Conservation (phyloP, 2,888 invertebrate genomes). For the Acleris literana region DNA sequence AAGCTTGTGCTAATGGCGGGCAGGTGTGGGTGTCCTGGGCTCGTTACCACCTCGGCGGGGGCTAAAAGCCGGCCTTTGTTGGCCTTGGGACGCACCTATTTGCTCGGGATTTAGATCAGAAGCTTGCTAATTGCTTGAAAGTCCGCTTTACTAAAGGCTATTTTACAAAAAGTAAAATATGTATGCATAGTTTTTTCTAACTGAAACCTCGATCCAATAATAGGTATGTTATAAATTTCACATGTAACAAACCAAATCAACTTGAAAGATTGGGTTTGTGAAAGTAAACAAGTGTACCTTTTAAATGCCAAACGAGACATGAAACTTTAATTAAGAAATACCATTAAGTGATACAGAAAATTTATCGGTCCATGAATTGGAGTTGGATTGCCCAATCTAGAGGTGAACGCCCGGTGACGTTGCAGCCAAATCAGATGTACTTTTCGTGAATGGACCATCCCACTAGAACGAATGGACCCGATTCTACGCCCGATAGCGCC, state of each 20-base stretch:
- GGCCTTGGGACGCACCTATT: constrained; percentile 48
- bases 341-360: constrained; percentile 43
- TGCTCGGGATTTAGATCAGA: constrained; percentile 47
- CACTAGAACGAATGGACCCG: constrained; percentile 49
- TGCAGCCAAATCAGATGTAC: constrained; percentile 54
- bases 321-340: constrained; percentile 41
- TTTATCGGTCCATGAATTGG: constrained; percentile 51
- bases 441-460: constrained; percentile 70
- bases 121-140: constrained; percentile 16
- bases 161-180: no score
- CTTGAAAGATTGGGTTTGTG: neutral
- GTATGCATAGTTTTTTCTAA: no score
- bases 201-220: neutral
- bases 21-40: constrained; percentile 54
- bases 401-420: constrained; percentile 56
- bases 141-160: neutral
- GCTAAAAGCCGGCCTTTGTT: constrained; percentile 58
- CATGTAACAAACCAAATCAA: constrained; percentile 6
- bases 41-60: constrained; percentile 59
- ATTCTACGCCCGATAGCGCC: constrained; percentile 51
- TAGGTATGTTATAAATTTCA: neutral
- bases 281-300: constrained; percentile 16
- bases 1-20: constrained; percentile 53
- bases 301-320: constrained; percentile 22
- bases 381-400: constrained; percentile 60